Percentiles rank a stretch among this genome's conserved stretches.
Evolutionary conservation across 2,888 invertebrate species (phyloP).

Genomic region (Phrixothrix hirtus): DNA sequence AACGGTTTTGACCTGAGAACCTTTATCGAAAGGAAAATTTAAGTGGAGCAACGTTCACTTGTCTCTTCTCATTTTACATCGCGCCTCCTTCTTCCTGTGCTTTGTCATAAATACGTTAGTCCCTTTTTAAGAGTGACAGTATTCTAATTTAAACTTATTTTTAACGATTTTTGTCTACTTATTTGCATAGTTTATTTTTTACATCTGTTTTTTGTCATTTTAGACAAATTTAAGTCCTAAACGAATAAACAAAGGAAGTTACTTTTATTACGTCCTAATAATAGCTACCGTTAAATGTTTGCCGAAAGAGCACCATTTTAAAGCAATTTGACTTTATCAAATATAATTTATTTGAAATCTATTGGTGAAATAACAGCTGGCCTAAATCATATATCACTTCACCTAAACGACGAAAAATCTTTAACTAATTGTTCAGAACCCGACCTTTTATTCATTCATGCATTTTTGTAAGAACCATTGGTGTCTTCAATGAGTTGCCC

Average conservation of each 20-base stretch:
- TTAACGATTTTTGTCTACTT: constrained; percentile 41
- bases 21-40: constrained; percentile 27
- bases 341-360: constrained; percentile 48
- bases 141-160: constrained; percentile 40
- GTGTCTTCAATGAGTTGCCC: constrained; percentile 47
- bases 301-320: constrained; percentile 52
- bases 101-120: constrained; percentile 48
- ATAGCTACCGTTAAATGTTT: no score
- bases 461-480: constrained; percentile 37
- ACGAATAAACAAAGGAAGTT: constrained; percentile 7
- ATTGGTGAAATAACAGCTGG: constrained; percentile 46
- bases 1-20: constrained; percentile 27
- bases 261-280: no score
- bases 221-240: not conserved
- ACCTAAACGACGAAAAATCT: constrained; percentile 53
- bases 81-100: constrained; percentile 51
- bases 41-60: constrained; percentile 44
- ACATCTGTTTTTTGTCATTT: constrained; percentile 1
- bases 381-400: constrained; percentile 49
- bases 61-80: constrained; percentile 47
- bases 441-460: constrained; percentile 46
- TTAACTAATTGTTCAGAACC: constrained; percentile 50
- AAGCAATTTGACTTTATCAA: constrained; percentile 56
- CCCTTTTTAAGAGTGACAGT: constrained; percentile 43
- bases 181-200: constrained; percentile 6